Conservation (phyloP, 2,797 vertebrate species). For the Rhyacichthys aspro region DNA sequence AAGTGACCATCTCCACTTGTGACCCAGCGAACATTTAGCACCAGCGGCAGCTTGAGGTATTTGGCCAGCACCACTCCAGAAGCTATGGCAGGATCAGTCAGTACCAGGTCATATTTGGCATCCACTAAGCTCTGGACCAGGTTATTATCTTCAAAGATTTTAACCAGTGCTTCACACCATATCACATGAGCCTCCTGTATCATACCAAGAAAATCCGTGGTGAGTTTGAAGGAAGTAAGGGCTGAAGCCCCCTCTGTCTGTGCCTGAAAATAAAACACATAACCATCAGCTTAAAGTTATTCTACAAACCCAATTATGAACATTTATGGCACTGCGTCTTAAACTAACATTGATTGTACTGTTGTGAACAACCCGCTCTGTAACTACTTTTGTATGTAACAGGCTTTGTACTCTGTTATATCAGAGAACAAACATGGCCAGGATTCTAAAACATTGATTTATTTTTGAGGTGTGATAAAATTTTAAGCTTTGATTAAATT, state of each 20-base stretch:
- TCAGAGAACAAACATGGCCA: no score
- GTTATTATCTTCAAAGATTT: slow-evolving; percentile 56
- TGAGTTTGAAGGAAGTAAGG: slow-evolving; percentile 60
- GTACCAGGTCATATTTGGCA: slow-evolving; percentile 70
- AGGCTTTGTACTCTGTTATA: no score
- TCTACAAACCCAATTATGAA: no score
- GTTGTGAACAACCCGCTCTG: no score
- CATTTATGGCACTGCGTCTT: no score
- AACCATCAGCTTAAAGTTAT: neutral
- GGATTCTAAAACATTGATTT: no score
- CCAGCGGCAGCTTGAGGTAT: slow-evolving; percentile 74
- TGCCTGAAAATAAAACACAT: slow-evolving; percentile 26
- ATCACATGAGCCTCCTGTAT: slow-evolving; percentile 46
- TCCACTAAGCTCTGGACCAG: slow-evolving; percentile 57
- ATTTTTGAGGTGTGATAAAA: no score
- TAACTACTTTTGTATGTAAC: no score
- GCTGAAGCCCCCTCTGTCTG: slow-evolving; percentile 53
- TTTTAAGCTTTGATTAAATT: neutral
- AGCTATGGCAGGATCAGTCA: slow-evolving; percentile 71
- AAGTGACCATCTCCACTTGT: slow-evolving; percentile 73
- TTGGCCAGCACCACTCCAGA: slow-evolving; percentile 69
- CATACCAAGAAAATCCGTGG: slow-evolving; percentile 53
- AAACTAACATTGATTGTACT: no score
- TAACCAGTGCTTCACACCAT: neutral
- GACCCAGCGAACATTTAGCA: slow-evolving; percentile 77